Base-by-base conservation (phyloP, 2,797 vertebrate genomes). In the Dallia pectoralis region DNA sequence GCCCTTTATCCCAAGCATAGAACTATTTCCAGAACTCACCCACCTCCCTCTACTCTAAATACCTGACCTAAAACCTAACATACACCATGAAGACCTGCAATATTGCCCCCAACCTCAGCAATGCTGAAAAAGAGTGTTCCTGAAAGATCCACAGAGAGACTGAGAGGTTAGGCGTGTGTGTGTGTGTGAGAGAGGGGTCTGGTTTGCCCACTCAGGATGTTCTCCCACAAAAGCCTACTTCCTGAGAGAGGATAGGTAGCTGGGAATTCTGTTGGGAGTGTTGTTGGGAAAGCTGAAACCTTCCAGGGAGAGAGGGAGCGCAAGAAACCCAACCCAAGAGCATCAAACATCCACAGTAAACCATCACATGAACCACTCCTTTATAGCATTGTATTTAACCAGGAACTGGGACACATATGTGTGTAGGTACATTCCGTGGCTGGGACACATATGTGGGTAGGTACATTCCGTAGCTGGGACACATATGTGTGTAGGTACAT, bases 161-260 rank as follows among this genome's bases (percentile, higher is more conserved):
- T 16, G 49, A 53, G 49, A 53, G 49, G 18, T 53, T 19, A 53
- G 7, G 49, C 19, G 32, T 74, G 33, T 66, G 49, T 63, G 68
- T 67, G 47, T 56, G 44, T 71, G 67, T 81, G 76, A 56, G 14
- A 69, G 27, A 59, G 79, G 7, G 72, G 79, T 73, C 63, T 70
- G 29, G 69, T 29, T 61, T 84, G 82, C 83, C 90, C 65, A 74
- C 29, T 73, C 85, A 88, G 89, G 87, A 87, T 82, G 71, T 74
- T 36, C 77, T 68, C 63, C 81, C 89, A 91, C 86, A 89, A 88
- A 87, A 80, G 76, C 70, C 69, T 84, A 64, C 75, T 83, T 91
- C 87, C 73, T 83, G 86, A 66, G 71, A 81, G 72, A 56, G 51
- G 51, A 53, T 1, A 6, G 51, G 51, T 19, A 25, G 51, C 56